These are phyloP conservation scores for Dioctria linearis DNA, from an alignment of 2,888 invertebrate genomes.

Conservation along the genomic window DNA sequence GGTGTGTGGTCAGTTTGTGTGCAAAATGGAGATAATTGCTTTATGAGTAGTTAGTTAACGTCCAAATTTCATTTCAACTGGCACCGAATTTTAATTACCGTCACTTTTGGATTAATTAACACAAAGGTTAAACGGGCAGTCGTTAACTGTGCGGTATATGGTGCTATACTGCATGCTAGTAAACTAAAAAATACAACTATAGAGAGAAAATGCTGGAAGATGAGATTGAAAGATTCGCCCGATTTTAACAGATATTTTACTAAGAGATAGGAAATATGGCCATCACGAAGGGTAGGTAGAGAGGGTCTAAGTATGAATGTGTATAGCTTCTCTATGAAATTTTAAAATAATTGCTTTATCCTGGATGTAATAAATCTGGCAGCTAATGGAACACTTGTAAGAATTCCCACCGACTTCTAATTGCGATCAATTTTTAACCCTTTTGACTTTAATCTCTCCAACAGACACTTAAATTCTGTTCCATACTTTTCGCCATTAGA, in stretches of 20 bases:
- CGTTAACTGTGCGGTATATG: not conserved
- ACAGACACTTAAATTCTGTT: slow-evolving; percentile 14
- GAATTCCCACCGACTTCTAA: slow-evolving; percentile 49
- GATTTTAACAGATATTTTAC: too few relatives aligned
- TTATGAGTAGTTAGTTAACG: slow-evolving; percentile 68
- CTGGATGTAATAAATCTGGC: slow-evolving; percentile 31
- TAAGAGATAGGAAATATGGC: too few relatives aligned
- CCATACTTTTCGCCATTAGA: not conserved
- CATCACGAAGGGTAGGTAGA: too few relatives aligned
- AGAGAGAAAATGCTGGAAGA: too few relatives aligned
- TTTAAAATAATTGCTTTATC: slow-evolving; percentile 2
- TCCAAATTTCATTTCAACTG: slow-evolving; percentile 37
- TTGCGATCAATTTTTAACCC: slow-evolving; percentile 49
- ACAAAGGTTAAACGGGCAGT: slow-evolving; percentile 16
- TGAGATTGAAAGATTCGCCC: too few relatives aligned
- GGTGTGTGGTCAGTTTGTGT: slow-evolving; percentile 57
- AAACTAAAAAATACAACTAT: too few relatives aligned
- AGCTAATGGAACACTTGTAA: slow-evolving; percentile 52
- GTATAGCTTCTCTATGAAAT: not conserved
- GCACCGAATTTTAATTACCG: slow-evolving; percentile 46
- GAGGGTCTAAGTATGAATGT: too few relatives aligned
- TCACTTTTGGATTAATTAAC: slow-evolving; percentile 41
- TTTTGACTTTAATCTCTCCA: slow-evolving; percentile 45
- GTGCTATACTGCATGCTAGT: too few relatives aligned
- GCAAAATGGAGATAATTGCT: slow-evolving; percentile 70